Conservation (phyloP, 1,140 invertebrate genomes). For the Oncopodura yosiiana region DNA sequence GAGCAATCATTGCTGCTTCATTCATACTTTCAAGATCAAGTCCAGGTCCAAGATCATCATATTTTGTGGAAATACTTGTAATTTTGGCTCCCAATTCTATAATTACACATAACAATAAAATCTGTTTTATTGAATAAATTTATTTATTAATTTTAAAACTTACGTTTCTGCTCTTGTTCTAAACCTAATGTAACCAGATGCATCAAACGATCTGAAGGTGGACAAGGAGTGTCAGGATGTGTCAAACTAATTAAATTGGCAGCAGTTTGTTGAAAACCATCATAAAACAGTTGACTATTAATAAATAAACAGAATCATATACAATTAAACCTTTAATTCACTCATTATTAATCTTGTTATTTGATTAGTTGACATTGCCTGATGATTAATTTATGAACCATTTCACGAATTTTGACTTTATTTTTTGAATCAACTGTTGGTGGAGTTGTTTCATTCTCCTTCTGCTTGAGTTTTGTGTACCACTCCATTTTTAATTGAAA, state of each 20-base stretch:
- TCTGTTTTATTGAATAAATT: slow-evolving; percentile 57
- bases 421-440: slow-evolving; percentile 22
- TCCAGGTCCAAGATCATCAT: slow-evolving; percentile 47
- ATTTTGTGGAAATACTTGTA: slow-evolving; percentile 26
- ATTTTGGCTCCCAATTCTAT: slow-evolving; percentile 44
- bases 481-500: not conserved
- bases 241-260: slow-evolving; percentile 55
- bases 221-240: slow-evolving; percentile 81
- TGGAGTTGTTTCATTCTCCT: not conserved
- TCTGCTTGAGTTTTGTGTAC: not conserved
- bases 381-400: slow-evolving; percentile 33
- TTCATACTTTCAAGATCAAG: slow-evolving; percentile 87
- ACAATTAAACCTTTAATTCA: slow-evolving; percentile 16
- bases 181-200: slow-evolving; percentile 75
- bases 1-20: slow-evolving; percentile 75
- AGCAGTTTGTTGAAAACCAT: slow-evolving; percentile 85
- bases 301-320: slow-evolving; percentile 5
- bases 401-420: slow-evolving; percentile 32
- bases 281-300: slow-evolving; percentile 77
- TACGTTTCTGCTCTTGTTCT: slow-evolving; percentile 63
- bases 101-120: not conserved
- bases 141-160: slow-evolving; percentile 4
- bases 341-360: not conserved
- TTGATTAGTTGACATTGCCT: slow-evolving; percentile 15
- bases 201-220: slow-evolving; percentile 83